Evolutionary conservation across 2,888 invertebrate species (phyloP), one percentile per base, ranked within the genome.

Genomic region (Drosophila mulleri): DNA sequence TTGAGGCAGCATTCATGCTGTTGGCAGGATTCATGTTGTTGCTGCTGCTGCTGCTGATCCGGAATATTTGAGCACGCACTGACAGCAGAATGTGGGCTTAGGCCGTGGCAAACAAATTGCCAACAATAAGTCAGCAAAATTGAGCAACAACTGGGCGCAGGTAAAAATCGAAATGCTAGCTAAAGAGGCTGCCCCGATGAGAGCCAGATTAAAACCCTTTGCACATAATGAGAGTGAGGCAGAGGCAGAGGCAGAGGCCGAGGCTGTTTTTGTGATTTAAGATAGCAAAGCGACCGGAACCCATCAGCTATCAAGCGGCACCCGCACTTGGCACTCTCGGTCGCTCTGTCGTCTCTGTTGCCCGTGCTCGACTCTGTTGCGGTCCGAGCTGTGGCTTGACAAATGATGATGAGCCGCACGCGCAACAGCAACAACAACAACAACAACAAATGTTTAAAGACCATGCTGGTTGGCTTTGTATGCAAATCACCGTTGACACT

Each of bases 111-210:
- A 77, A 78, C 76, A 83, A 80, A 87, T 80, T 78, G 80, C 76
- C 78, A 80, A 71, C 84, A 87, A 82, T 80, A 87, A 84, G 82
- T 87, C 87, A 82, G 72, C 78, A 63, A 74, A 84, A 75, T 82
- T 84, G 79, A 78, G 78, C 78, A 86, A 86, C 80, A 75, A 67
- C 59, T 63, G 63, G 63, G 29, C 47, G 44, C 42, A 67, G 70
- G 70, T 68, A 69, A 39, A 47, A 44, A 11, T n/a, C 29, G 14
- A 44, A 52, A 57, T 59, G 1, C 32, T 32, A 72, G 53, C 61
- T 62, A 66, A 62, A 35, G 41, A 54, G 54, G 44, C 61, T 45
- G 63, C 53, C 52, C 42, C 47, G 64, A 37, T 35, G 69, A 42
- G 69, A 63, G 60, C 11, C 57, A 60, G 74, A 66, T 78, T 78